A percentile compares a stretch with the other conserved stretches of the same genome.
Evolutionary conservation across 2,888 invertebrate genomes (phyloP).

Genomic region (Drosophila crucigera): DNA sequence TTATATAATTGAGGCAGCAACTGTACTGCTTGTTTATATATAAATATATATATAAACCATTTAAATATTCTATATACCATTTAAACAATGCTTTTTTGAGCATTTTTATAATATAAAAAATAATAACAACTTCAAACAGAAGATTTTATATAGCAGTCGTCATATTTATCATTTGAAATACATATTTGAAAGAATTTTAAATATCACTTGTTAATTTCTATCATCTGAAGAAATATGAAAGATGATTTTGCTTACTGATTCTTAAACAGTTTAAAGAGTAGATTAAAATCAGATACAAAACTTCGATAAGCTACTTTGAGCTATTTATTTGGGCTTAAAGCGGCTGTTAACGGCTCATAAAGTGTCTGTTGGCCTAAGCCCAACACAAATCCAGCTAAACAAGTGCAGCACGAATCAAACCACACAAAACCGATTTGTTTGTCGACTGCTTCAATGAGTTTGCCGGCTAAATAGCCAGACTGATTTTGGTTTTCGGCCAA

Average conservation of each 20-base stretch:
- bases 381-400: constrained; percentile 30
- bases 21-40: constrained; percentile 31
- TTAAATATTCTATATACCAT: not conserved
- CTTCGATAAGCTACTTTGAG: constrained; percentile 1
- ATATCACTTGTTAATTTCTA: not conserved
- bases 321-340: constrained; percentile 25
- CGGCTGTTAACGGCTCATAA: constrained; percentile 12
- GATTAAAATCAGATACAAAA: not conserved
- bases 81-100: not conserved
- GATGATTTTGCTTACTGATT: not conserved
- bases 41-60: not conserved
- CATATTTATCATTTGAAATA: not conserved
- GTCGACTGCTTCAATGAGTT: constrained; percentile 39
- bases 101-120: not conserved
- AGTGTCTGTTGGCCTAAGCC: constrained; percentile 8
- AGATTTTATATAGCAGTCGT: not conserved
- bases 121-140: not conserved
- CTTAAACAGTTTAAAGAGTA: not conserved
- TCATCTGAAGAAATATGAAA: not conserved
- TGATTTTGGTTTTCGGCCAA: not conserved
- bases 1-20: constrained; percentile 15
- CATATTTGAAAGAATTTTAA: not conserved
- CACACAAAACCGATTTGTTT: not conserved
- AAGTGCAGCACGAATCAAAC: constrained; percentile 27
- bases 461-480: constrained; percentile 9